Evolutionary conservation across 2,888 invertebrate species (phyloP), one percentile per base, ranked within the genome.

Genomic region (Acrocyrtus sp.): DNA sequence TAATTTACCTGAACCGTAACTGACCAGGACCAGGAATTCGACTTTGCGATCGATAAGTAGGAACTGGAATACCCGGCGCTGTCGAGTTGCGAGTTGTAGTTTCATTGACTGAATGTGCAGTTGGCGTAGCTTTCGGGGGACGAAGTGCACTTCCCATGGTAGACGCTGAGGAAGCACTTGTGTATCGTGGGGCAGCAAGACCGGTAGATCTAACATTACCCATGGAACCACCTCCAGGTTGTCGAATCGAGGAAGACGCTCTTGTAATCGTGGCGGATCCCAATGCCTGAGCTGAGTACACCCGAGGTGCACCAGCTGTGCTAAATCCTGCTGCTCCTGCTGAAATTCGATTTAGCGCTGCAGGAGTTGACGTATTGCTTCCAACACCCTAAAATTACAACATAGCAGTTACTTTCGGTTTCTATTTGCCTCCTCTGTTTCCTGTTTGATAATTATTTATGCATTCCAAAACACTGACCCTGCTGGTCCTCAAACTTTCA

Each of bases 21-120:
- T 62, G 62, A 3, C 69, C 69, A 29, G 69, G 69, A 1, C 39
- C 69, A 17, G 69, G 62, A 12, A 69, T 62, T 17, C 69, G 27
- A 29, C 69, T 69, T 34, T 69, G 62, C n/a, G 24, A 3, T 6
- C 69, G 19, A 54, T 41, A 51, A 19, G 61, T 56, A 8, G 69
- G 69, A 39, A 69, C 69, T 1, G 69, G 69, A 27, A 69, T 62
- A 10, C 69, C 69, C 4, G 62, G 62, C 3, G 39, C 48, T 4
- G 19, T 19, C 21, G 29, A 21, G 26, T 19, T 26, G 24, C 53
- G 17, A 24, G 34, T 41, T 48, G 54, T 4, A 22, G 27, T 21
- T 26, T 3, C 6, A 12, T 6, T 45, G 12, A n/a, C 8, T 34
- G 34, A 34, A 5, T 3, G n/a, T 6, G 48, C 17, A 24, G 4